phyloP scores from a whole-genome alignment of 2,797 vertebrate species.

The Novumbra hubbsi region DNA sequence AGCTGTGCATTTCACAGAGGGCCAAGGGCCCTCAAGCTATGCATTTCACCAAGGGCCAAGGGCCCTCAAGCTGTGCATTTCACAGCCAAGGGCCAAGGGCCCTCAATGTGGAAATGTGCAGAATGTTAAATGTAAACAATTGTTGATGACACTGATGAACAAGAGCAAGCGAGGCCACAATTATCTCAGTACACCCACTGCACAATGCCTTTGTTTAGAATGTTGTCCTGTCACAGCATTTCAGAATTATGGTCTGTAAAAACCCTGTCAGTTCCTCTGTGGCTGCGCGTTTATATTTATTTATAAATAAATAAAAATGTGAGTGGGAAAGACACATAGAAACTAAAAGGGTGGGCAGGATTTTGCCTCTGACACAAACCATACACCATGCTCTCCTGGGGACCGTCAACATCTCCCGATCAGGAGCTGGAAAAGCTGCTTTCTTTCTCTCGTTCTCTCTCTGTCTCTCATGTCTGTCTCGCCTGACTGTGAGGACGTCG shows the following conservation, averaged over 20 bases:
- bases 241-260: background rate
- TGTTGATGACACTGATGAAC: too few relatives aligned
- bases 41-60: too few relatives aligned
- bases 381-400: background rate
- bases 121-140: too few relatives aligned
- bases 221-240: background rate
- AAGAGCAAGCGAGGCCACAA: too few relatives aligned
- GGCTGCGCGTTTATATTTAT: background rate
- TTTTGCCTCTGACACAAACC: conserved; percentile 2
- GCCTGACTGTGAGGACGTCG: background rate
- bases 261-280: background rate
- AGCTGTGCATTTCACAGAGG: too few relatives aligned
- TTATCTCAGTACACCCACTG: too few relatives aligned
- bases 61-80: too few relatives aligned
- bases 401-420: background rate
- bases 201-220: too few relatives aligned
- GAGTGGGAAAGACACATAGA: background rate
- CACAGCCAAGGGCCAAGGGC: too few relatives aligned
- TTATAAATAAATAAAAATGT: background rate
- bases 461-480: background rate
- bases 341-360: background rate
- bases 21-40: too few relatives aligned
- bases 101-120: too few relatives aligned
- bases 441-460: background rate
- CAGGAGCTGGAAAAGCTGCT: background rate